phyloP scores from a whole-genome alignment of 2,888 invertebrate species.

The Scaeva pyrastri region DNA sequence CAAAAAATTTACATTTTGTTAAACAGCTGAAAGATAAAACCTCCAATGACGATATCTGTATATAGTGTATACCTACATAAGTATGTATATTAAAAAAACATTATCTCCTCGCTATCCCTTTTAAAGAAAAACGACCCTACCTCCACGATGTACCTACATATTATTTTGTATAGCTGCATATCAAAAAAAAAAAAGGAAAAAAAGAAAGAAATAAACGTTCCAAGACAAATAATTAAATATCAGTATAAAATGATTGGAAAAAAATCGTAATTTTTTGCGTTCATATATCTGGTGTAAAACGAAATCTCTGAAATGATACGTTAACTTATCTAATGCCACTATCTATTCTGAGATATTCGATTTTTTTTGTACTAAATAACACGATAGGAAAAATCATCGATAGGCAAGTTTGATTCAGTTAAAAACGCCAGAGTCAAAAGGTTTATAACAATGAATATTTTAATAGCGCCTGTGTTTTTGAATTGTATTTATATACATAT shows the following conservation, averaged over 20 bases:
- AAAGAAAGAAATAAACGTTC: too few relatives aligned
- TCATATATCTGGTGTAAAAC: conserved; percentile 76
- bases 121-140: neutral
- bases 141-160: neutral
- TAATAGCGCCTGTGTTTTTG: conserved; percentile 26
- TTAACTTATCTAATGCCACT: conserved; percentile 84
- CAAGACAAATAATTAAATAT: conserved; percentile 29
- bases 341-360: conserved; percentile 84
- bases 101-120: conserved; percentile 21
- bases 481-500: neutral
- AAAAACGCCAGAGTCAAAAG: conserved; percentile 50
- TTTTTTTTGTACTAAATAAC: conserved; percentile 78
- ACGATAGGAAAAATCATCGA: conserved; percentile 82
- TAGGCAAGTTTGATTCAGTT: conserved; percentile 65
- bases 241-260: conserved; percentile 36
- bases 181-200: neutral
- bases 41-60: neutral
- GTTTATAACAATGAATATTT: conserved; percentile 43
- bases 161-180: neutral
- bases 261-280: conserved; percentile 65
- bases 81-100: neutral
- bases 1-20: neutral
- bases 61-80: too few relatives aligned
- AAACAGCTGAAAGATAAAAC: conserved; percentile 17
- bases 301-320: conserved; percentile 84